Evolutionary conservation across 1,140 invertebrate genomes (phyloP).

Genomic region (Helicoverpa zea): DNA sequence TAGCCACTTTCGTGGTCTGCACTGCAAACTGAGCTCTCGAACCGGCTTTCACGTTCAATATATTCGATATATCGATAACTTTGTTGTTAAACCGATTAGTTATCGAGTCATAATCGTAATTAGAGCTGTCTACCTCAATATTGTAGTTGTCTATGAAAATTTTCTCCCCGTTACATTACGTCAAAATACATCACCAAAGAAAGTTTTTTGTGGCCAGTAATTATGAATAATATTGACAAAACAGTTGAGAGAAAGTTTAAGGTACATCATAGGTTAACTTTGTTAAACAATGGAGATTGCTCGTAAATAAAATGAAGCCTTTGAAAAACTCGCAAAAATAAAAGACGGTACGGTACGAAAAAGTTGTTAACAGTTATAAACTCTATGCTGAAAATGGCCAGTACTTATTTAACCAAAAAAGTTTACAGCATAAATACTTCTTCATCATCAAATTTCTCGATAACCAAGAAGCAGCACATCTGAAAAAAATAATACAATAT

Average conservation of each 20-base stretch:
- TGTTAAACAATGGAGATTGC: background rate
- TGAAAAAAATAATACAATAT: slow-evolving; percentile 4
- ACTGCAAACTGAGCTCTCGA: background rate
- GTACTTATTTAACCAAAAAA: background rate
- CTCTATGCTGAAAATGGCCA: no score
- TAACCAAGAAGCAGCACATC: background rate
- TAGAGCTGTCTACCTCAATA: background rate
- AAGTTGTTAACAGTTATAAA: no score
- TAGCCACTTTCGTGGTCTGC: slow-evolving; percentile 24
- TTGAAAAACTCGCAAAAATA: background rate
- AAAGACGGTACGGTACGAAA: no score
- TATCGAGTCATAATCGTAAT: slow-evolving; percentile 3
- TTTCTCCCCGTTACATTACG: slow-evolving; percentile 26
- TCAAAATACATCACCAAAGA: slow-evolving; percentile 37
- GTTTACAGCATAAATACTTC: background rate
- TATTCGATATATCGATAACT: slow-evolving; percentile 18
- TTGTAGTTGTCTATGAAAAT: background rate
- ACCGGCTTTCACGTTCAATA: slow-evolving; percentile 13
- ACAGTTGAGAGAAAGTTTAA: slow-evolving; percentile 30
- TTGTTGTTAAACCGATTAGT: slow-evolving; percentile 9
- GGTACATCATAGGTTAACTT: background rate
- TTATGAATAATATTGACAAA: slow-evolving; percentile 38
- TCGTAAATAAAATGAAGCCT: background rate
- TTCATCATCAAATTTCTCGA: background rate
- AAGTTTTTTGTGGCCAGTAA: slow-evolving; percentile 32